A percentile compares a stretch with the other conserved stretches of the same genome.
Conservation (phyloP, 2,113 vertebrate species). For the Cochlearius cochlearius region DNA sequence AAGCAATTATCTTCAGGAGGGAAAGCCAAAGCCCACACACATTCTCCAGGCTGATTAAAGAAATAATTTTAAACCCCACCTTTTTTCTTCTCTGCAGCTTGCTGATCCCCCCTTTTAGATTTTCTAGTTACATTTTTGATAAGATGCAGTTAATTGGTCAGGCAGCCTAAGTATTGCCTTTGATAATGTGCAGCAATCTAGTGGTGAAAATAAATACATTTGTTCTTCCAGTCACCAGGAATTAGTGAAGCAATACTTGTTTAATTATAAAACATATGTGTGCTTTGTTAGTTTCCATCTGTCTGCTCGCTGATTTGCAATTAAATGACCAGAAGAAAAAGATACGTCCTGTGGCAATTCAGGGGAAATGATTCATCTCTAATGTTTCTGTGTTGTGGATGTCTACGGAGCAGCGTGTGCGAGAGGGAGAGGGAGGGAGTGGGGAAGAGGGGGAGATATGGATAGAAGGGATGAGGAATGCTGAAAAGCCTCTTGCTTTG, state of each 20-base stretch:
- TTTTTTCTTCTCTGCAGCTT: background rate
- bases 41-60: background rate
- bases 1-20: background rate
- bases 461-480: background rate
- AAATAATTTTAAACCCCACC: background rate
- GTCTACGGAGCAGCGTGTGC: background rate
- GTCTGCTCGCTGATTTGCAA: constrained; percentile 49
- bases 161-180: background rate
- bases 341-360: constrained; percentile 31
- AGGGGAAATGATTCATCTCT: constrained; percentile 47
- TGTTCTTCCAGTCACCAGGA: constrained; percentile 61
- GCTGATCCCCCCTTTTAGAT: background rate
- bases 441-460: background rate
- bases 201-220: constrained; percentile 53
- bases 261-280: constrained; percentile 65
- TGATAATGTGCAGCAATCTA: constrained; percentile 8
- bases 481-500: background rate
- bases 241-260: constrained; percentile 58
- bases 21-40: background rate
- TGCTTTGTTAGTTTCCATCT: constrained; percentile 58
- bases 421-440: background rate
- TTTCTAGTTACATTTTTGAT: background rate
- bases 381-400: constrained; percentile 6
- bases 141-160: constrained; percentile 19
- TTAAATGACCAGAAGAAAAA: constrained; percentile 70